Evolutionary conservation across 2,797 vertebrate genomes (phyloP), one percentile per base, ranked within the genome.

Genomic region (Falco concolor): DNA sequence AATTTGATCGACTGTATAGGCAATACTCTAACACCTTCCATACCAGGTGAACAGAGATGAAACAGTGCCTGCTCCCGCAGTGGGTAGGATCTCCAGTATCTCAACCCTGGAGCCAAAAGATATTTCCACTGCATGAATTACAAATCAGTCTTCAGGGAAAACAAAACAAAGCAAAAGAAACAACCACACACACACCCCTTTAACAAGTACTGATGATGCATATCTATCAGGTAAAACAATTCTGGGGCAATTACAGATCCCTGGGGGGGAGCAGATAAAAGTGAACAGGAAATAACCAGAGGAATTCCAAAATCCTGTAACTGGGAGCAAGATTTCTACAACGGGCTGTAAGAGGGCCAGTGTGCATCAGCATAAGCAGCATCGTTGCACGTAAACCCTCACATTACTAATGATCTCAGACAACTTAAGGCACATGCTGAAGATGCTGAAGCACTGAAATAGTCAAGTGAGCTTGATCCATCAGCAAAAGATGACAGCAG

Each of bases 261-360:
- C 78, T 67, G 36, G 72, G 87, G 53, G 61, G 69, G 10, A 89
- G 11, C 19, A 91, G 72, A 78, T 65, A 75, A 75, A 92, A 91
- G 20, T 3, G 47, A 94, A 50, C 57, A 91, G 79, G 68, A 93
- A 91, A 72, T 47, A 85, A 83, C 23, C 21, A 84, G 45, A 87
- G 30, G 34, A 91, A 95, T 93, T 80, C 53, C 53, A 83, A 87
- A 94, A 85, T 49, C 56, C 72, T 89, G 42, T 59, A 87, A 85
- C 30, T 4, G 1, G 19, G 28, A 92, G 61, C 15, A 78, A 89
- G 81, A 57, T 47, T 87, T 87, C 90, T 60, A 9, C 28, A 44
- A 5, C 1, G 15, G 27, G 27, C 79, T 63, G 10, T 40, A 83
- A 5, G 2, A 81, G 47, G 50, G 75, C 50, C 78, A 74, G 67